phyloP scores from a whole-genome alignment of 2,113 vertebrate genomes.

The Zapornia atra region DNA sequence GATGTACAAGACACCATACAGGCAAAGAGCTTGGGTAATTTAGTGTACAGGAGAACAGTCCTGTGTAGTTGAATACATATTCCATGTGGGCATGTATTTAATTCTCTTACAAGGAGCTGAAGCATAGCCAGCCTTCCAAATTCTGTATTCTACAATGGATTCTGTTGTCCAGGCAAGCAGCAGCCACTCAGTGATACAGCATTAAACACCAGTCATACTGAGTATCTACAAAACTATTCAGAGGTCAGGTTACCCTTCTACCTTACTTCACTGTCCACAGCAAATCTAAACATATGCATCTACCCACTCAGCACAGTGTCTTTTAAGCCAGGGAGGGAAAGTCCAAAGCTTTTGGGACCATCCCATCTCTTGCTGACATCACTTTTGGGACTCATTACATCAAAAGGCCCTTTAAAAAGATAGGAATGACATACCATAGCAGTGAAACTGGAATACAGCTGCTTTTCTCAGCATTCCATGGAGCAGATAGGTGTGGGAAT shows the following conservation, averaged over 20 bases:
- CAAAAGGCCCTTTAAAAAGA: neutral
- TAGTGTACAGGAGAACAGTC: neutral
- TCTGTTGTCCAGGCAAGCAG: neutral
- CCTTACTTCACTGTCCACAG: neutral
- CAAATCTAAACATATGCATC: neutral
- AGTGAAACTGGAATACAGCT: neutral
- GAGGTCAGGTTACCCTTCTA: neutral
- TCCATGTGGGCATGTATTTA: neutral
- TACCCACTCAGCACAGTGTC: neutral
- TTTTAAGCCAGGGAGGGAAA: neutral
- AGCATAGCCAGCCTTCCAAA: neutral
- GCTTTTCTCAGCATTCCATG: neutral
- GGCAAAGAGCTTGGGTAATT: neutral
- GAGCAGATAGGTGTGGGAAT: rapidly evolving
- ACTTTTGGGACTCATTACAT: neutral
- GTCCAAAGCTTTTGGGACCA: neutral
- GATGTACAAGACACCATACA: neutral
- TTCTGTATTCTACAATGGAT: neutral
- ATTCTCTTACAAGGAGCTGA: neutral
- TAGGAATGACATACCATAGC: neutral
- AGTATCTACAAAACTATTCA: neutral
- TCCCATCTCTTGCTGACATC: neutral
- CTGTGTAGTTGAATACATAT: neutral
- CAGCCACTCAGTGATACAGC: neutral
- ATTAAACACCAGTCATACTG: neutral